Conservation (phyloP, 2,113 vertebrate genomes). For the Puntigrus tetrazona region DNA sequence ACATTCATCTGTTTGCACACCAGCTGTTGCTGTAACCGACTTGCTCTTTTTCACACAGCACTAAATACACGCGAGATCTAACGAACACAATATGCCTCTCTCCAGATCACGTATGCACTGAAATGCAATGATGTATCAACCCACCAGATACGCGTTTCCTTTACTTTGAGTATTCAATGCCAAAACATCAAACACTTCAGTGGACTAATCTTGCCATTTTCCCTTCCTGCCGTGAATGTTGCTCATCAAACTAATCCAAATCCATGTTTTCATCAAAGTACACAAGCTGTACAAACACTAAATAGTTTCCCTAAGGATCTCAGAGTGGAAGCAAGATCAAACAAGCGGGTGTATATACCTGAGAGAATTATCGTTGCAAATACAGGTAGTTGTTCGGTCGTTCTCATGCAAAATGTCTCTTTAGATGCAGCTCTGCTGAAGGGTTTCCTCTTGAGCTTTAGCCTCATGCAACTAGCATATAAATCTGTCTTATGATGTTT, state of each 20-base stretch:
- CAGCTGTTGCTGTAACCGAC: conserved; percentile 24
- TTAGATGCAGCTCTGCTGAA: not conserved
- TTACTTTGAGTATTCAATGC: not conserved
- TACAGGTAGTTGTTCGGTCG: conserved; percentile 1
- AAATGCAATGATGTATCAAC: not conserved
- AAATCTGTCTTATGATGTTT: not conserved
- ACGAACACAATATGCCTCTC: not conserved
- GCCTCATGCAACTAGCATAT: not conserved
- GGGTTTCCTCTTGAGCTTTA: not conserved
- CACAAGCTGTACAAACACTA: conserved; percentile 16
- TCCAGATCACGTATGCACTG: not conserved
- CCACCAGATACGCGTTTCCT: not conserved
- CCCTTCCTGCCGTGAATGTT: conserved; percentile 6
- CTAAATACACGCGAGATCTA: conserved; percentile 6
- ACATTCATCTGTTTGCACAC: conserved; percentile 27
- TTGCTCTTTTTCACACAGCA: not conserved
- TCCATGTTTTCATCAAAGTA: conserved; percentile 20
- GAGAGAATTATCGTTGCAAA: not conserved
- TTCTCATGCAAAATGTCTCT: not conserved
- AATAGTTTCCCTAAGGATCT: not conserved
- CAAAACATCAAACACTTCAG: conserved; percentile 24
- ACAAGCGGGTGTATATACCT: not conserved
- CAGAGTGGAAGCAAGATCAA: conserved; percentile 12
- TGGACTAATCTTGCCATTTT: not conserved
- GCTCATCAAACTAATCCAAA: conserved; percentile 26